A percentile compares a stretch with the other conserved stretches of the same genome.
Evolutionary conservation across 2,888 invertebrate genomes (phyloP).

Genomic region (Branchipolynoe longqiensis): DNA sequence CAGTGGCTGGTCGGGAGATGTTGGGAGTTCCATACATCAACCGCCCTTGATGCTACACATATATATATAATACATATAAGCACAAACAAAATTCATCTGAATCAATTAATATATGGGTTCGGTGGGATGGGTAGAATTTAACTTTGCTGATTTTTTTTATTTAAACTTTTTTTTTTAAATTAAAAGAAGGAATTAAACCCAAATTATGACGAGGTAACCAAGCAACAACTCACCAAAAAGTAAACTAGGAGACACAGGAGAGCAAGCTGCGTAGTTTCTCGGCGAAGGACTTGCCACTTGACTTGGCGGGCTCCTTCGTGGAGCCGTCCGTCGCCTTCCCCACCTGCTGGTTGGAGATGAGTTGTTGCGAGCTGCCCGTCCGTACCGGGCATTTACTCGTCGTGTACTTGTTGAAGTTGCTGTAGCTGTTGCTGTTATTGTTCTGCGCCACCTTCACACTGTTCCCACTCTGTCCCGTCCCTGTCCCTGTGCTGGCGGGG

Average conservation of each 20-base stretch:
- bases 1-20: no score
- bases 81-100: no score
- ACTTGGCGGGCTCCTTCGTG: constrained; percentile 36
- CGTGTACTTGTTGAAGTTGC: background rate
- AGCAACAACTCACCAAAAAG: background rate
- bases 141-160: no score
- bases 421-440: background rate
- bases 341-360: background rate
- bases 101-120: no score
- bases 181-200: no score
- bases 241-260: constrained; percentile 18
- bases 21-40: no score
- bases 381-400: background rate
- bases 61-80: no score
- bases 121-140: no score
- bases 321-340: background rate
- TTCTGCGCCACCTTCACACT: no score
- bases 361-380: background rate
- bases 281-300: constrained; percentile 42
- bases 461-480: background rate
- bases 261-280: constrained; percentile 19
- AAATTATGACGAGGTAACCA: no score
- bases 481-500: background rate
- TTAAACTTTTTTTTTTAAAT: no score
- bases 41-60: no score